Percentiles rank a stretch among this genome's conserved stretches.
phyloP scores from a whole-genome alignment of 2,113 vertebrate species.

The Zootoca vivipara region DNA sequence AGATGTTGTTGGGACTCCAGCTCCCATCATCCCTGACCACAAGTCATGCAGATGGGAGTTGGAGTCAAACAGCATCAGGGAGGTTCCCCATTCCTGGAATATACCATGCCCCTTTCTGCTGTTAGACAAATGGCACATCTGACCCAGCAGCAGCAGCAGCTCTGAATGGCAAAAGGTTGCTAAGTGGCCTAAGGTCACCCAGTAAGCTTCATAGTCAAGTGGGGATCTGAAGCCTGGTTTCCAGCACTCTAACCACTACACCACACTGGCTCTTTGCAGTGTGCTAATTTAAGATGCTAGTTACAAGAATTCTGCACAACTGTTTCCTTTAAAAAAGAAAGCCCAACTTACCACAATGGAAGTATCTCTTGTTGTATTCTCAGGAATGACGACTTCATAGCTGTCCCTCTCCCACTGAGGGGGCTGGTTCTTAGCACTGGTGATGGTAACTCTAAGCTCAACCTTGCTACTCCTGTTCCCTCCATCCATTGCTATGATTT shows the following conservation, averaged over 20 bases:
- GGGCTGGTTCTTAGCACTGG: conserved; percentile 86
- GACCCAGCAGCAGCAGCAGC: neutral
- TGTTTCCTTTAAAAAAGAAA: neutral
- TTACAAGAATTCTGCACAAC: neutral
- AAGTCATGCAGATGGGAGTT: neutral
- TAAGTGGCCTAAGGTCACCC: too few relatives aligned
- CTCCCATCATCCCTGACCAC: neutral
- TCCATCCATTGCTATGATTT: conserved; percentile 83
- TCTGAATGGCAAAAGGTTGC: neutral
- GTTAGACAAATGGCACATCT: neutral
- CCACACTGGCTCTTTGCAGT: neutral
- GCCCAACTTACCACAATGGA: conserved; percentile 73
- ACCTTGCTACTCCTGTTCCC: conserved; percentile 85
- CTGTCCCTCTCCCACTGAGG: conserved; percentile 86
- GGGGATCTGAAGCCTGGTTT: too few relatives aligned
- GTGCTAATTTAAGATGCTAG: neutral
- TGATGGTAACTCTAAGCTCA: conserved; percentile 83
- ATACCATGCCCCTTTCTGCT: neutral
- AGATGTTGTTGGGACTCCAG: neutral
- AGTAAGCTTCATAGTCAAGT: too few relatives aligned
- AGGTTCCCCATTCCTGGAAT: neutral
- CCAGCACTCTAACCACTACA: too few relatives aligned
- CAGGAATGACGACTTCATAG: conserved; percentile 83
- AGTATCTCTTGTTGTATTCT: conserved; percentile 81
- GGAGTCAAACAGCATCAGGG: neutral